Evolutionary conservation across 2,113 vertebrate species (phyloP), one percentile per base, ranked within the genome.

Genomic region (Daboia siamensis): DNA sequence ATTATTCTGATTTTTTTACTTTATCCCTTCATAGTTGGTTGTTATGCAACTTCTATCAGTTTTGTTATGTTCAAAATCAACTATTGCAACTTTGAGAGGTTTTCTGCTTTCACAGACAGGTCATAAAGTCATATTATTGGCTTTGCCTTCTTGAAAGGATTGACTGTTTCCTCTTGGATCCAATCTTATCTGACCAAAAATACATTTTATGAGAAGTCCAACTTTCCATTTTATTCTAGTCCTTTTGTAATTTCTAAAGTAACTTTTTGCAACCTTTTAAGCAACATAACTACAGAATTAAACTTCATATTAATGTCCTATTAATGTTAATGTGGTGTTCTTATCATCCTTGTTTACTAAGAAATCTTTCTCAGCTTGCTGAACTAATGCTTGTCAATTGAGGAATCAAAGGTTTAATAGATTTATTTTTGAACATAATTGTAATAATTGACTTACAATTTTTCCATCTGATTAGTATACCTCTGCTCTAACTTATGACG

Each of bases 401-500:
- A 84, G 26, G 44, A 15, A 80, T 88, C 39, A 94, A 93, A 88
- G 24, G 7, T 56, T 89, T 86, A 44, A 91, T 89, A 2, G 55
- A 29, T 0, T 51, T 8, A 80, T 90, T 61, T 94, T 92, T 29
- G 69, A 57, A 51, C 1, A 21, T 21, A 59, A 51, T 1, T n/a
- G 2, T 44, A 64, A 10, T n/a, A 44, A 80, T 44, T 94, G 64
- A 95, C 80, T 0, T 94, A 23, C 93, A 4, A 94, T 86, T 85
- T 74, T 95, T 95, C 46, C 61, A 29, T 88, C 93, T 93, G 7
- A 91, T 96, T 96, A 99, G 99, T 99, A 99, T 94, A 99, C 99
- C 46, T 99, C 99, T 91, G 98, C 99, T 88, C 93, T 99, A 93
- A 99, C 99, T 0, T 99, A 99, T 0, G 99, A 99, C 88, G 99